Percentiles rank a stretch among this genome's conserved stretches.
These are phyloP conservation scores for Epizoanthus rinbou DNA, from an alignment of 92 coral and sea anemone species.

Conservation along the genomic window DNA sequence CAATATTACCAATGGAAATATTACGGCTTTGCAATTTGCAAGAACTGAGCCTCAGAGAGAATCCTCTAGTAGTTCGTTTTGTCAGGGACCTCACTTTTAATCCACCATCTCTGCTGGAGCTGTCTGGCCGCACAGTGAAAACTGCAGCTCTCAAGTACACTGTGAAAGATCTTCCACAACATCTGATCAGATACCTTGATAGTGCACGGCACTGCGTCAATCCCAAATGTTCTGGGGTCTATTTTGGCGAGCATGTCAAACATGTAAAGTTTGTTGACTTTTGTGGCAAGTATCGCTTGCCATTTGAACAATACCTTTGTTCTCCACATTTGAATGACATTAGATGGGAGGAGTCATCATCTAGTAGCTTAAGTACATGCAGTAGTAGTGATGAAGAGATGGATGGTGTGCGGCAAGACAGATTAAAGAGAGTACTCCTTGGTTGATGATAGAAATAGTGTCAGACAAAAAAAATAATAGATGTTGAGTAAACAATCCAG, in stretches of 20 bases:
- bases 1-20: constrained; percentile 84
- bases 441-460: constrained; percentile 42
- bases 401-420: constrained; percentile 59
- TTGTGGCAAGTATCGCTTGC: constrained; percentile 96
- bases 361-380: constrained; percentile 65
- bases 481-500: neutral
- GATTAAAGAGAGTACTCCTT: constrained; percentile 75
- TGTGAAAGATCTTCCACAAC: constrained; percentile 68
- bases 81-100: constrained; percentile 78
- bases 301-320: constrained; percentile 95
- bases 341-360: constrained; percentile 78
- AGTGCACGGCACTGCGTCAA: constrained; percentile 96
- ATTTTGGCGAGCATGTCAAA: constrained; percentile 87
- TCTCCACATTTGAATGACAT: constrained; percentile 93
- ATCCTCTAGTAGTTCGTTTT: constrained; percentile 95
- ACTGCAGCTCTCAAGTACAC: constrained; percentile 74
- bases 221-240: constrained; percentile 91
- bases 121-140: constrained; percentile 85
- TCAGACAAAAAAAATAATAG: neutral
- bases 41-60: constrained; percentile 85
- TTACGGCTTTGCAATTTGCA: constrained; percentile 87
- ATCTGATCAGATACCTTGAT: constrained; percentile 78
- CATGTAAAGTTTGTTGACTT: constrained; percentile 98
- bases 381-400: constrained; percentile 77
- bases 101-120: constrained; percentile 85